Evolutionary conservation across 2,888 invertebrate species (phyloP), one percentile per base, ranked within the genome.

Genomic region (Caenorhabditis doughertyi): DNA sequence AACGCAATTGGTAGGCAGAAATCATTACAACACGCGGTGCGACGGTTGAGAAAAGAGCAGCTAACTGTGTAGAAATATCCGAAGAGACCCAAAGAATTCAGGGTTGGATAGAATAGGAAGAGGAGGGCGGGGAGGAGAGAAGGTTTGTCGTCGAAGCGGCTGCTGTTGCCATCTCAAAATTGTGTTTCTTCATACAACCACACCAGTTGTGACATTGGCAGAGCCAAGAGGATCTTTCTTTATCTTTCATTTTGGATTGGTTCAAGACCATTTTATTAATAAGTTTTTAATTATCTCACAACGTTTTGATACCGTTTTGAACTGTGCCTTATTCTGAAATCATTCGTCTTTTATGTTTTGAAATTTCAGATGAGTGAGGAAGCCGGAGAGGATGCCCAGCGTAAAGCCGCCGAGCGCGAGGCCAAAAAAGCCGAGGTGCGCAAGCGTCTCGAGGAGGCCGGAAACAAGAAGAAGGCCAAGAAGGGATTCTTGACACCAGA

Each of bases 401-500:
- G 83, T 94, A 97, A 96, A 94, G 96, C 96, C 94, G 95, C 95
- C 93, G 97, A 97, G 93, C 97, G 96, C 94, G 97, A 98, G 94
- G 95, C 96, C 94, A 97, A 97, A 94, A 96, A 97, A 94, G 97
- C 97, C 93, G 97, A 98, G 94, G 88, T 87, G 73, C 95, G 97
- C 94, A 96, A 96, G 94, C 96, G 97, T 93, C 96, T 97, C 94
- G 98, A 98, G 94, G 97, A 97, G 93, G 96, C 96, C 93, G 96
- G 96, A 93, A 97, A 97, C 94, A 98, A 98, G 94, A 84, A 84
- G 71, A 84, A 87, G 81, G 92, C 92, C 79, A 98, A 98, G 95
- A 98, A 98, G 94, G 98, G 98, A 95, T 98, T 98, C 95, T 85
- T 97, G 96, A 97, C 98, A 92, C 97, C 97, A 87, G 98, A 98